Evolutionary conservation across 1,140 invertebrate species (phyloP).

Genomic region (Tetramorium parvispinum): DNA sequence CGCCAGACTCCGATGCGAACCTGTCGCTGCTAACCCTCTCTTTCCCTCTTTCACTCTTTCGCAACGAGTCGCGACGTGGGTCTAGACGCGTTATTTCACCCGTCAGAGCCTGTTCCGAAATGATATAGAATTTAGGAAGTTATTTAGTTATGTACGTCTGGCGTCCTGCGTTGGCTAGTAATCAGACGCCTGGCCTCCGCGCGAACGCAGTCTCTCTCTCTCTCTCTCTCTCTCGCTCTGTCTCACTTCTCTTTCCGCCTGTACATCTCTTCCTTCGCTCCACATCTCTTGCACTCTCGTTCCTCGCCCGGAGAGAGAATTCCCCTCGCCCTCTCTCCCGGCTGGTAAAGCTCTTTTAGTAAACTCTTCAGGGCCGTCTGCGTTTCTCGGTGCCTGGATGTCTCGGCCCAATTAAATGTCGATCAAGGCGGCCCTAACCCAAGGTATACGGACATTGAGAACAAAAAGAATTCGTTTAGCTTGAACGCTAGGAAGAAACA

Average conservation of each 20-base stretch:
- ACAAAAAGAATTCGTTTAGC: slow-evolving; percentile 27
- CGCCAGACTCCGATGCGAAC: not conserved
- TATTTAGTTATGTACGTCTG: slow-evolving; percentile 78
- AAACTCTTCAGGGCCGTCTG: slow-evolving; percentile 72
- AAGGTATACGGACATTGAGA: slow-evolving; percentile 17
- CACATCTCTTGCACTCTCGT: slow-evolving; percentile 35
- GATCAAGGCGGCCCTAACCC: slow-evolving; percentile 65
- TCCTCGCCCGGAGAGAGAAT: slow-evolving; percentile 9
- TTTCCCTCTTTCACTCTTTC: slow-evolving; percentile 30
- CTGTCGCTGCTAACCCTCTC: not conserved
- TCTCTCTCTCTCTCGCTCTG: slow-evolving; percentile 24
- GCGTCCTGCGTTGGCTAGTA: slow-evolving; percentile 75
- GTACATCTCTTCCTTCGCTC: slow-evolving; percentile 42
- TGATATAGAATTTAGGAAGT: slow-evolving; percentile 79
- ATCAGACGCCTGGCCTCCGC: slow-evolving; percentile 75
- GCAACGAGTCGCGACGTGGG: slow-evolving; percentile 60
- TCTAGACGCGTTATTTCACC: slow-evolving; percentile 76
- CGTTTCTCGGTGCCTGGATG: slow-evolving; percentile 66
- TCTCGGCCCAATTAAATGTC: slow-evolving; percentile 70
- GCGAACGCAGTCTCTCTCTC: slow-evolving; percentile 54
- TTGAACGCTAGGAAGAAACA: not conserved
- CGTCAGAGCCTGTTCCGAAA: slow-evolving; percentile 66
- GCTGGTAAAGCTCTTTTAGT: slow-evolving; percentile 65
- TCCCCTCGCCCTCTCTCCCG: slow-evolving; percentile 35
- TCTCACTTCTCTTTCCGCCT: slow-evolving; percentile 23